phyloP scores from a whole-genome alignment of 2,888 invertebrate species.

The Nasonovia ribisnigri region DNA sequence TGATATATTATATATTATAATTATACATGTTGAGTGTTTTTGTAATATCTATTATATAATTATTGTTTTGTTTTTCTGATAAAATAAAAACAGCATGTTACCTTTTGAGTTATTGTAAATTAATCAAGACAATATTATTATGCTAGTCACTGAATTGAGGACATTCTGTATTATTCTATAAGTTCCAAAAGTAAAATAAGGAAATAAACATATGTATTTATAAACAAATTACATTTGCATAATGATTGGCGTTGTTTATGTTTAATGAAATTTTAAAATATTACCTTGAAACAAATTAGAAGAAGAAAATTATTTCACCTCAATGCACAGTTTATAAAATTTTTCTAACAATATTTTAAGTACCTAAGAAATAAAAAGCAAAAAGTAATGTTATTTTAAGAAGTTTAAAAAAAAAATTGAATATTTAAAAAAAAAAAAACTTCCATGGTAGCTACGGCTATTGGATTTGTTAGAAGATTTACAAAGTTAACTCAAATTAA shows the following conservation, averaged over 20 bases:
- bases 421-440: neutral
- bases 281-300: neutral
- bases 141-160: neutral
- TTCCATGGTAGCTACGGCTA: too few relatives aligned
- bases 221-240: neutral
- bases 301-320: neutral
- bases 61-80: neutral
- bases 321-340: neutral
- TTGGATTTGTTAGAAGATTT: too few relatives aligned
- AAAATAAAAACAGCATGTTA: neutral
- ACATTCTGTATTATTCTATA: neutral
- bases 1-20: neutral
- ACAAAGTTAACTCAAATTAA: too few relatives aligned
- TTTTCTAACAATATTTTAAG: neutral
- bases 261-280: neutral
- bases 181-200: neutral
- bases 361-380: neutral
- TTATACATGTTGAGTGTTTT: neutral
- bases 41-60: neutral
- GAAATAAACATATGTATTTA: conserved; percentile 9
- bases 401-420: neutral
- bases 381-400: neutral
- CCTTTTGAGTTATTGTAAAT: neutral
- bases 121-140: neutral
- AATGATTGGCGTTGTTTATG: neutral